Evolutionary conservation across 2,888 invertebrate species (phyloP), one percentile per base, ranked within the genome.

Genomic region (Eupithecia centaureata): DNA sequence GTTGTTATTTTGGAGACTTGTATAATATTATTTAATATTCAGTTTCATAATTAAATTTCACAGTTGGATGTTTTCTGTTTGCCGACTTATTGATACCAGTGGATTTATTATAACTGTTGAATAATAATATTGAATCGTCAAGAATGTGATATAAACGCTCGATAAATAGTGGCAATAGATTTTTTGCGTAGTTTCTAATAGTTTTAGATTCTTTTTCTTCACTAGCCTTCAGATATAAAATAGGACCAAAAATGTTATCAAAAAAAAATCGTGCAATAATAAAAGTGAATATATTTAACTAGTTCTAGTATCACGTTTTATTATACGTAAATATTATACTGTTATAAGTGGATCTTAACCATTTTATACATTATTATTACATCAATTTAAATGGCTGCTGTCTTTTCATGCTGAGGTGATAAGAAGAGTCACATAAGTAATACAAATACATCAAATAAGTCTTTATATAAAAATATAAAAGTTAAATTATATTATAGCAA

Each of bases 91-190:
- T 47, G 27, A 63, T 42, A 22, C 28, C 60, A 61, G 27, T 66
- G 18, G 8, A 56, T 69, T 66, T 59, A 25, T 67, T 56, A 56
- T 62, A 60, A 69, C 61, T 61, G 63, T 72, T 72, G 65, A 70
- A 47, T 73, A 75, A 60, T 69, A 62, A 72, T 74, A 75, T 65
- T 22, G 75, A 81, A 80, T 85, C 83, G 79, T 85, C 85, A 86
- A 84, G 70, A 78, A 81, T 86, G 86, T 87, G 87, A 86, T 87
- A 85, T 78, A 79, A 76, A 76, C 79, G 30, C 81, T 57, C 61
- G 73, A 78, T 79, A 75, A 72, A 76, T 78, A 74, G 73, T 78
- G 78, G 78, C 71, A 72, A 78, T 82, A 84, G 73, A 77, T 68
- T 71, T 61, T 68, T 74, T 68, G 15, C 27, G 75, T 81, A 79